Conservation (phyloP, 2,888 invertebrate genomes). For the Lycaena phlaeas region DNA sequence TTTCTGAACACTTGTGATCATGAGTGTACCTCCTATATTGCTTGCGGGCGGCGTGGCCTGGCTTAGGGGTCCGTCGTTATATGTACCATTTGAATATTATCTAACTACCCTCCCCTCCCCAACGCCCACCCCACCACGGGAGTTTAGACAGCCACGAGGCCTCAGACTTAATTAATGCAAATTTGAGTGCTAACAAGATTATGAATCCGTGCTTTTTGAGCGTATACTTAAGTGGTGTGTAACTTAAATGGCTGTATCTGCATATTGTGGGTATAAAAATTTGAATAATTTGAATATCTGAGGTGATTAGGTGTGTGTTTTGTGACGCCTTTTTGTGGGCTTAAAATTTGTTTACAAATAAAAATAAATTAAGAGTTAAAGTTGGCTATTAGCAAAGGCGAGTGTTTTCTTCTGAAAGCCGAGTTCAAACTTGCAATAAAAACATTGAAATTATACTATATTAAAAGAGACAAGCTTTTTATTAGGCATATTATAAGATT, state of each 20-base stretch:
- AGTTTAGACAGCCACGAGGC: too few species aligned
- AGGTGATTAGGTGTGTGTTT: slow-evolving; percentile 19
- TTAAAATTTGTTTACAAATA: neutral
- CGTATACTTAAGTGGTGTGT: slow-evolving; percentile 40
- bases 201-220: slow-evolving; percentile 68
- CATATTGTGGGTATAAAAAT: slow-evolving; percentile 27
- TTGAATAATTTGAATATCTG: slow-evolving; percentile 21
- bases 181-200: slow-evolving; percentile 74
- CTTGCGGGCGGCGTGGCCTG: slow-evolving; percentile 58
- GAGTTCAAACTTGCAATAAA: too few species aligned
- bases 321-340: slow-evolving; percentile 10
- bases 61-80: slow-evolving; percentile 60
- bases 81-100: slow-evolving; percentile 74
- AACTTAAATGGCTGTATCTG: slow-evolving; percentile 43
- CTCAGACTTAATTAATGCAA: slow-evolving; percentile 71
- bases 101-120: slow-evolving; percentile 41
- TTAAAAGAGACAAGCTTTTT: too few species aligned
- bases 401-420: too few species aligned
- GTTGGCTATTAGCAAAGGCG: slow-evolving; percentile 6
- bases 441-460: too few species aligned
- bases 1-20: too few species aligned
- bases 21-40: slow-evolving; percentile 56
- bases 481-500: too few species aligned
- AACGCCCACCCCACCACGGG: slow-evolving; percentile 62
- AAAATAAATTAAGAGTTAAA: neutral